Base-by-base conservation (phyloP, 2,888 invertebrate genomes). In the Cabera pusaria region DNA sequence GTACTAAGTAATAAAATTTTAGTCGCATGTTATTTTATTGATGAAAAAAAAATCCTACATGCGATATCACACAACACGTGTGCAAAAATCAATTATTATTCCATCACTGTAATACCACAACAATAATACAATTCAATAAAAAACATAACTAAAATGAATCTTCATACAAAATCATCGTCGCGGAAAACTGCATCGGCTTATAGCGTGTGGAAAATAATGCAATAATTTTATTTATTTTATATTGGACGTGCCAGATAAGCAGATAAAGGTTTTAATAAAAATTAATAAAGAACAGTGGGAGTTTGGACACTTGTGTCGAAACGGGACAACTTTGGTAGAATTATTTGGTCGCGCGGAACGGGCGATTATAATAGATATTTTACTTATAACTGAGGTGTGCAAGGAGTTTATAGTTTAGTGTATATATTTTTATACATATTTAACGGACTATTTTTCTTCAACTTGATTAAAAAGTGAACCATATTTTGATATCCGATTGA, bases 111-210 rank as follows among this genome's bases (percentile, higher is more conserved):
- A 57, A 31, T 18, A 22, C 6, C 10, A 12, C 12, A 25, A 38
- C 17, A 31, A 39, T 23, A 39, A 27, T 16, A 40, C 22, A 37
- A 21, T 12, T 16, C 28, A 43, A 32, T 45, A 56, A 53, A 56
- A 48, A 46, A 20, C 34, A 24, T 39, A 41, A 27, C 52, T 71
- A 65, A 46, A 64, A 57, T 52, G 60, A 64, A 58, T 55, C 51
- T 64, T 61, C 59, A 77, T 73, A 67, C 62, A 69, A 59, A 67
- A 17, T 24, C 72, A 56, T 28, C 26, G 53, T 59, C 57, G 63
- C 80, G 75, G 74, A 50, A 77, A 84, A 82, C 69, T 75, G 65
- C 75, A 84, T 86, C 84, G 69, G 84, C 77, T 85, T 83, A 84
- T 63, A 37, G 49, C 20, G 42, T 50, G 36, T 49, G 46, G 20